Base-by-base conservation (phyloP, 2,888 invertebrate species). In the Chymomyza fuscimana region DNA sequence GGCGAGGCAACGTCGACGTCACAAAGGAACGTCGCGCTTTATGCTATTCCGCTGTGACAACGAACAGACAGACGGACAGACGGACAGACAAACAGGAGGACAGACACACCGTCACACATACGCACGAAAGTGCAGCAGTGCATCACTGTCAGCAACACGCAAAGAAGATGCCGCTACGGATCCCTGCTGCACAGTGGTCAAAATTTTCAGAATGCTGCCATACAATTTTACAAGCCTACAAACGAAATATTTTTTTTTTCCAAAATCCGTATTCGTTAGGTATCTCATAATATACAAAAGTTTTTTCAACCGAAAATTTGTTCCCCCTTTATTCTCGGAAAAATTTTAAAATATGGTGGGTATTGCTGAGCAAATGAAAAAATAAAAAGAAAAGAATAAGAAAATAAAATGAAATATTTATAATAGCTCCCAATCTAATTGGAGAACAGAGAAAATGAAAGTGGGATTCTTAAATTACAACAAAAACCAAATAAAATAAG, bases 131-230 rank as follows among this genome's bases (percentile, higher is more conserved):
- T 73, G 56, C 70, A 65, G 70, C 74, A 58, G 72, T 74, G 74
- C 71, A 63, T 76, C 75, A 67, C 56, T 67, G 77, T 69, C 72
- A 69, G 66, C 68, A 65, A 76, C 70, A 75, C 69, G 65, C 40
- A 10, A 46, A 46, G 40, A 15, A 46, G 12, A 2, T 46, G 40
- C 40, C 40, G 40, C 40, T 12, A 46, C 40, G 40, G 40, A 4
- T 12, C 10, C 12, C 40, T 12, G 40, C 40, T 3, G 40, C 40
- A 46, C 40, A 12, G 40, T 46, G 12, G 40, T 10, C 40, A 46
- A 46, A 12, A 32, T 6, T 46, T 2, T 10, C 40, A 12, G 6
- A 46, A 10, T 12, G 1, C 32, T 32, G 32, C 32, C 6, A 32
- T 32, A 1, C 0, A 32, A 12, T 46, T 12, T 12, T 2, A 12